Evolutionary conservation across 2,888 invertebrate genomes (phyloP), one percentile per base, ranked within the genome.

Genomic region (Herminia tarsipennalis): DNA sequence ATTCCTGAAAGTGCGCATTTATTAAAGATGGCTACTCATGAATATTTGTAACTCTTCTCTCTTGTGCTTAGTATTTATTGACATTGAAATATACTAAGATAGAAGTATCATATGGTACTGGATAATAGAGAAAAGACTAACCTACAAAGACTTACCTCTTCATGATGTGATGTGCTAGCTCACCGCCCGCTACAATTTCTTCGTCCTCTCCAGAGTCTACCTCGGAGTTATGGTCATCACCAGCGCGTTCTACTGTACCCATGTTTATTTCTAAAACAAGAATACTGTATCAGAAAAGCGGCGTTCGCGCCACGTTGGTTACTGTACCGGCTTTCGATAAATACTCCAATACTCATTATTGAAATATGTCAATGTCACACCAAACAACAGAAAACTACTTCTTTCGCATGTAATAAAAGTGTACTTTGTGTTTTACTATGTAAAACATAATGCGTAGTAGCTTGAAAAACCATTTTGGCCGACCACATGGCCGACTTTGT

Each of bases 191-290:
- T 12, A 90, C 87, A 29, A 92, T 92, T 69, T 93, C 93, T 61
- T 93, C 93, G 42, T 94, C 94, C 52, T 94, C 95, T 22, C 93
- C 93, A 28, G 94, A 94, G 76, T 95, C 95, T 69, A 94, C 85
- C 55, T 94, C 94, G 47, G 94, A 94, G 50, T 93, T 93, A 57
- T 80, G 80, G 73, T 93, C 93, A 77, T 94, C 94, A 53, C 93
- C 93, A 70, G 93, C 92, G 65, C 93, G 93, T 76, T 95, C 94
- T 66, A 94, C 93, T 66, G 93, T 92, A 85, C 94, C 93, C 94
- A 94, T 95, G 79, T 64, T 82, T 56, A 57, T 61, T 72, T 82
- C 89, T 86, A 81, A 69, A 87, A 87, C 70, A 79, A 80, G 74
- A 74, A 58, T 66, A 58, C 50, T 38, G 51, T 28, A 57, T 70